These are phyloP conservation scores for Terrapene triunguis DNA, from an alignment of 2,113 vertebrate genomes.

Conservation along the genomic window DNA sequence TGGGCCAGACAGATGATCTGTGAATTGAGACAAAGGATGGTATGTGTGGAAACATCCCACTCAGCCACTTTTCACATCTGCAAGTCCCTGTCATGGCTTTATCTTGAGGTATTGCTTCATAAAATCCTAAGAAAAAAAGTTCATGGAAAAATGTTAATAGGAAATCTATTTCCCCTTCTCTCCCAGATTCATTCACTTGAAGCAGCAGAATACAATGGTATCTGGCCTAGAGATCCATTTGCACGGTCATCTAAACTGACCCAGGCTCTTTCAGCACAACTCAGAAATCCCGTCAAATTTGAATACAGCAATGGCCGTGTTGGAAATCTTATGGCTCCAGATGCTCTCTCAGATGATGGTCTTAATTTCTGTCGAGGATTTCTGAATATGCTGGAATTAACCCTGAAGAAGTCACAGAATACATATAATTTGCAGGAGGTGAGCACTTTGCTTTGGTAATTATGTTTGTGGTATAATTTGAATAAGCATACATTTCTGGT, in stretches of 20 bases:
- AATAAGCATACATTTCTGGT: neutral
- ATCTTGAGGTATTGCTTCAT: neutral
- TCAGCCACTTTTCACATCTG: neutral
- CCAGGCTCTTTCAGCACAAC: constrained; percentile 42
- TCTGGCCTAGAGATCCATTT: constrained; percentile 61
- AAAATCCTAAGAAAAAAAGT: neutral
- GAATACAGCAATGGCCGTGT: constrained; percentile 70
- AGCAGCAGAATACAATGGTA: constrained; percentile 71
- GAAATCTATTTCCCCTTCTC: neutral
- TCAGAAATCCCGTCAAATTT: constrained; percentile 68
- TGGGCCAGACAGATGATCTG: neutral
- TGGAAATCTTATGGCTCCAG: constrained; percentile 54
- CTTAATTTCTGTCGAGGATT: constrained; percentile 74
- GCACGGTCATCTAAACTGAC: constrained; percentile 63
- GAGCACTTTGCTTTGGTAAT: neutral
- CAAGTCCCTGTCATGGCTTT: neutral
- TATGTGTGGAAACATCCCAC: neutral
- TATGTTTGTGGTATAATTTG: neutral
- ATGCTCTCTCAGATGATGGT: constrained; percentile 35
- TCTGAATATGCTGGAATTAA: constrained; percentile 65
- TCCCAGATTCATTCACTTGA: constrained; percentile 54
- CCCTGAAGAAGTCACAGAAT: constrained; percentile 66
- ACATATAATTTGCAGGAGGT: constrained; percentile 78
- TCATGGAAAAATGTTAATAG: neutral
- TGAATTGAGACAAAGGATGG: neutral